These are phyloP conservation scores for Aplochiton taeniatus DNA, from an alignment of 2,797 vertebrate genomes.

Conservation along the genomic window DNA sequence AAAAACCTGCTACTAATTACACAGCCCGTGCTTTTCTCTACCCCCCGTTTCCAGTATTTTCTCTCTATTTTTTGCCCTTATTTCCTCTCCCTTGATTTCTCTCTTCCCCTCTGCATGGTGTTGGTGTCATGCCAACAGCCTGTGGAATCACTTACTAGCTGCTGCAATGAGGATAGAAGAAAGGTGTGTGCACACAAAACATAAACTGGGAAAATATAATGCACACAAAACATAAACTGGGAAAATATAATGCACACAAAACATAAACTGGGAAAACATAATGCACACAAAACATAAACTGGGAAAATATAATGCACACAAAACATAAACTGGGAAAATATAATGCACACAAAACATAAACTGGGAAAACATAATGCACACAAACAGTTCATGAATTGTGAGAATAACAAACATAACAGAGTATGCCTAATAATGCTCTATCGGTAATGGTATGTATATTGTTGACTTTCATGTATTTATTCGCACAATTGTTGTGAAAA, in stretches of 20 bases:
- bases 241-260: not conserved
- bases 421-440: too few relatives aligned
- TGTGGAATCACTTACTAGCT: conserved; percentile 72
- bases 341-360: conserved; percentile 6
- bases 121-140: conserved; percentile 70
- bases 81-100: conserved; percentile 14
- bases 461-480: too few relatives aligned
- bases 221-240: not conserved
- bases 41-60: not conserved
- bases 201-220: not conserved
- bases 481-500: too few relatives aligned
- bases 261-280: not conserved
- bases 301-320: not conserved
- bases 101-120: conserved; percentile 35
- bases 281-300: conserved; percentile 5
- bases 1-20: conserved; percentile 74
- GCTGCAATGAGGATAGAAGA: conserved; percentile 42
- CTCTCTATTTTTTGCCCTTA: conserved; percentile 6
- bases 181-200: conserved; percentile 26
- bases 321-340: too few relatives aligned
- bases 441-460: too few relatives aligned
- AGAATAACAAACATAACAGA: too few relatives aligned
- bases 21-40: conserved; percentile 48
- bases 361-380: conserved; percentile 1
- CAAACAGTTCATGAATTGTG: not conserved